Conservation (phyloP, 2,113 vertebrate genomes). For the Peromyscus polionotus region DNA sequence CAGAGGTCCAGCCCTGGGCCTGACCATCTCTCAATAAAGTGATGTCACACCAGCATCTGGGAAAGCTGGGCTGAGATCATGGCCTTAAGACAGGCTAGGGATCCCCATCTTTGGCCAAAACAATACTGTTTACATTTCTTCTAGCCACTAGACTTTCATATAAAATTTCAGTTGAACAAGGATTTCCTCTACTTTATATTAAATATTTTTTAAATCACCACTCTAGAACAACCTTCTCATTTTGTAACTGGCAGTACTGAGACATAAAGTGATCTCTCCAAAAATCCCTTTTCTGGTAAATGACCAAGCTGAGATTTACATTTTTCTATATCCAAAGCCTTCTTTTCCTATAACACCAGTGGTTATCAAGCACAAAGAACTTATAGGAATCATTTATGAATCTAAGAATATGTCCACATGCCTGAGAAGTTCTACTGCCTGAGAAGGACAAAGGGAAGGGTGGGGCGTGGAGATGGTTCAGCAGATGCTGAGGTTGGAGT, state of each 20-base stretch:
- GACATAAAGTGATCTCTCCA: neutral
- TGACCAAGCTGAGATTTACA: neutral
- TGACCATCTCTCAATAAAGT: neutral
- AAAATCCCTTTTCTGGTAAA: neutral
- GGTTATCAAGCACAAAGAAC: neutral
- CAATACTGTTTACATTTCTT: neutral
- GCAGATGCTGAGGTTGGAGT: neutral
- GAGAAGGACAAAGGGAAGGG: neutral
- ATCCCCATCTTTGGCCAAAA: neutral
- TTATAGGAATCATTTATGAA: neutral
- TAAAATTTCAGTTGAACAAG: neutral
- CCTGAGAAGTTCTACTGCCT: neutral
- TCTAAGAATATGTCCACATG: neutral
- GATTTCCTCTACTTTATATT: neutral
- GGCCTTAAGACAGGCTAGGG: neutral
- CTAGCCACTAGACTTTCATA: neutral
- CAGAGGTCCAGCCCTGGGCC: neutral
- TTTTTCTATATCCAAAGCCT: neutral
- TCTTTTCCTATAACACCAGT: neutral
- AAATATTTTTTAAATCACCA: neutral
- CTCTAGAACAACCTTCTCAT: neutral
- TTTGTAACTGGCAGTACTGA: neutral
- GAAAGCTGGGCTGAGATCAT: neutral
- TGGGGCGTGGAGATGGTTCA: neutral
- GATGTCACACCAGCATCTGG: neutral